A percentile compares a stretch with the other conserved stretches of the same genome.
phyloP scores from a whole-genome alignment of 2,113 vertebrate genomes.

The Fregetta grallaria region DNA sequence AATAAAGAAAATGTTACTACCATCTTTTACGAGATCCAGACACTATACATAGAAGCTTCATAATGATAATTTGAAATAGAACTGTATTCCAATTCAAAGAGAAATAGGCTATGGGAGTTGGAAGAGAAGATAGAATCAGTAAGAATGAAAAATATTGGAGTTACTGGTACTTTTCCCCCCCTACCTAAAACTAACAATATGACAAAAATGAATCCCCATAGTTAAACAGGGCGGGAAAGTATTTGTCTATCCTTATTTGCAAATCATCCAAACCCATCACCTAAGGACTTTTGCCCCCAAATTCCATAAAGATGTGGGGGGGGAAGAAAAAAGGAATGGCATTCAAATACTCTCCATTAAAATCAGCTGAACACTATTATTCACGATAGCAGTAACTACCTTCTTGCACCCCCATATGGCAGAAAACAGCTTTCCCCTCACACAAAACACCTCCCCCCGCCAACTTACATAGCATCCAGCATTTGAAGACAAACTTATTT shows the following conservation, averaged over 20 bases:
- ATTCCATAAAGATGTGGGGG: neutral
- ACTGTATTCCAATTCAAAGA: neutral
- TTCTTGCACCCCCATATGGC: neutral
- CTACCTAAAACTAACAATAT: neutral
- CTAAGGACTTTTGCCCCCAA: neutral
- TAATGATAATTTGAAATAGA: neutral
- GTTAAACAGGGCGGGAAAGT: neutral
- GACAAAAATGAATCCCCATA: fast-evolving
- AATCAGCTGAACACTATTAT: neutral
- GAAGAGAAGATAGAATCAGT: neutral
- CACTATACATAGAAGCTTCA: neutral
- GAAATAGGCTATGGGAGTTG: neutral
- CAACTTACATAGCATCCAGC: neutral
- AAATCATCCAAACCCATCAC: neutral
- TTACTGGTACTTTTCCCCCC: neutral
- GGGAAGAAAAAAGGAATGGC: neutral
- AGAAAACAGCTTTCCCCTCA: neutral
- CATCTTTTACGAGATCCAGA: neutral
- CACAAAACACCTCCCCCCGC: neutral
- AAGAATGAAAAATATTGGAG: neutral
- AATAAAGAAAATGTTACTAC: neutral
- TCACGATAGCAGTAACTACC: neutral
- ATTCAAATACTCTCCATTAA: neutral
- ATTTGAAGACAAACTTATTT: neutral
- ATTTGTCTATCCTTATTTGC: neutral